Evolutionary conservation across 2,113 vertebrate genomes (phyloP), one percentile per base, ranked within the genome.

Genomic region (Mionectes macconnelli): DNA sequence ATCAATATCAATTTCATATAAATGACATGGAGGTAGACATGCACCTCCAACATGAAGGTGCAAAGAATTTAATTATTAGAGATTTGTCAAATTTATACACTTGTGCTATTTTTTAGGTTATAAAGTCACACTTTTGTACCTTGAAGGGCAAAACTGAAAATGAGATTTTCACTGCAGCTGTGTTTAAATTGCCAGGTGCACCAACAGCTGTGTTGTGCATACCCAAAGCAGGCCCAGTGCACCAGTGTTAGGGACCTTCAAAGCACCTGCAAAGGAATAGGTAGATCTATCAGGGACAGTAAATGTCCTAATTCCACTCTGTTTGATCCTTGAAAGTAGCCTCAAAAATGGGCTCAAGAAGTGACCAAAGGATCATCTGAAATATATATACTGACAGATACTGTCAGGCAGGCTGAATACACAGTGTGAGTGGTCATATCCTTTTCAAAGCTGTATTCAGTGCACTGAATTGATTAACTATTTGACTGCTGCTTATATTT

Each of bases 401-500:
- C 28, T 8, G 11, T 35, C 52, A 67, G 67, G 12, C 42, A 45
- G 75, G 31, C 42, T 40, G 3, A n/a, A 22, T 11, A 33, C 37
- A 39, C n/a, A 20, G 1, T 0, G 37, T 80, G 90, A 86, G 72
- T 1, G 1, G 19, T 7, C 10, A 11, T 11, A n/a, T 4, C 31
- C 35, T 59, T 63, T 74, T 5, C 63, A 19, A 68, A 68, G 35
- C 16, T 6, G 0, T 7, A 7, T 49, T 53, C 69, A 40, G 45
- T 0, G 37, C 20, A 4, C 22, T 8, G 28, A 81, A 25, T 1
- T 13, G 12, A 44, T 47, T 21, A 47, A 66, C 35, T 42, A 8
- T 59, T 24, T 52, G 40, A 39, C 73, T 56, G n/a, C 53, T 33
- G 9, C 35, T 42, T 47, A 11, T 33, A 40, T 40, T 91, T 68